Evolutionary conservation across 1,140 invertebrate genomes (phyloP).

Genomic region (Hycleus cichorii): DNA sequence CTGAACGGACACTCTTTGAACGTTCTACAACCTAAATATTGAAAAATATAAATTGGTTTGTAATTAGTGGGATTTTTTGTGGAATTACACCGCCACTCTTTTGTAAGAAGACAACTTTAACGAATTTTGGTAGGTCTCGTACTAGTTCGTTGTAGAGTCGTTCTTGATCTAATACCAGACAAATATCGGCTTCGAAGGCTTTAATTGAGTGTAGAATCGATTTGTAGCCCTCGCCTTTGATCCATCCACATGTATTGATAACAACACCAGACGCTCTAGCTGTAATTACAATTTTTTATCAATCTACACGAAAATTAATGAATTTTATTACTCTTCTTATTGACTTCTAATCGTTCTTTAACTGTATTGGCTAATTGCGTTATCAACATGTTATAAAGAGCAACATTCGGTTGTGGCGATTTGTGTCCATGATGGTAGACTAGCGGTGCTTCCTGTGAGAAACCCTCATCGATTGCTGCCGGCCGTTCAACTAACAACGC

Average conservation of each 20-base stretch:
- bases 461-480: slow-evolving; percentile 87
- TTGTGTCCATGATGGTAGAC: slow-evolving; percentile 94
- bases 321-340: slow-evolving; percentile 63
- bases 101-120: slow-evolving; percentile 87
- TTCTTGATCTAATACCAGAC: slow-evolving; percentile 95
- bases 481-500: slow-evolving; percentile 85
- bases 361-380: slow-evolving; percentile 81
- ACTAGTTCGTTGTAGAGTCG: slow-evolving; percentile 90
- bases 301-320: not conserved
- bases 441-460: slow-evolving; percentile 82
- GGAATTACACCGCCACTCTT: slow-evolving; percentile 87
- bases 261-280: slow-evolving; percentile 87
- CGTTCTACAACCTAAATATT: slow-evolving; percentile 72
- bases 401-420: slow-evolving; percentile 65
- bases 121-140: slow-evolving; percentile 86
- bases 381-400: slow-evolving; percentile 81
- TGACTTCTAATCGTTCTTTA: slow-evolving; percentile 74
- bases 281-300: slow-evolving; percentile 37
- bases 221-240: slow-evolving; percentile 83
- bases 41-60: slow-evolving; percentile 31
- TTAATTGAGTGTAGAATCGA: slow-evolving; percentile 77
- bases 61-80: too few species aligned
- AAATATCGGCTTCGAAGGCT: slow-evolving; percentile 92
- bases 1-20: slow-evolving; percentile 59
- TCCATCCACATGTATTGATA: slow-evolving; percentile 98